Percentiles rank a stretch among this genome's conserved stretches.
Conservation (phyloP, 2,113 vertebrate species). For the Numenius arquata region DNA sequence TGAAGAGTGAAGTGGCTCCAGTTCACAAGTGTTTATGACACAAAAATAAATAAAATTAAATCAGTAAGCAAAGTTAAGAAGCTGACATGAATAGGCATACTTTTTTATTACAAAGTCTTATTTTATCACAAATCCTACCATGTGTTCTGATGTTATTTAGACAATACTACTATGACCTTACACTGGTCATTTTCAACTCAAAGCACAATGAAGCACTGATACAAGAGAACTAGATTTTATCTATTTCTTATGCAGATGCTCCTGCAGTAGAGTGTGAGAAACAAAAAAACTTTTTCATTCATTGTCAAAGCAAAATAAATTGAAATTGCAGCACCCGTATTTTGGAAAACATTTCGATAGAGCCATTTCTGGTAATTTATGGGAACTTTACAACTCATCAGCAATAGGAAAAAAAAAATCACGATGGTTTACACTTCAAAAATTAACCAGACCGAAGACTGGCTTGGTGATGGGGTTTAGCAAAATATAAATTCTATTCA, state of each 20-base stretch:
- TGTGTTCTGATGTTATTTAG: background rate
- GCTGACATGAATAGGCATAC: background rate
- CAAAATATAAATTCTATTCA: background rate
- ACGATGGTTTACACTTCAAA: background rate
- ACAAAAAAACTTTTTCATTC: background rate
- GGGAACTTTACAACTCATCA: background rate
- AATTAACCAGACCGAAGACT: background rate
- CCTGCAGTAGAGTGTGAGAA: background rate
- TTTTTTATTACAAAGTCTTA: background rate
- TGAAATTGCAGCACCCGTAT: background rate
- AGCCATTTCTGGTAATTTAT: background rate
- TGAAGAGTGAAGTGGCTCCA: background rate
- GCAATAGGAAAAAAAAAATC: background rate
- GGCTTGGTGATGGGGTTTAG: background rate
- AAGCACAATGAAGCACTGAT: background rate
- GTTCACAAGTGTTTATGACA: background rate
- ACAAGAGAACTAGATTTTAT: background rate
- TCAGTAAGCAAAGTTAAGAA: background rate
- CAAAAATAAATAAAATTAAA: background rate
- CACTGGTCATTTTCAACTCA: background rate
- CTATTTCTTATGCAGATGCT: background rate
- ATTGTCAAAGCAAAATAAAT: background rate
- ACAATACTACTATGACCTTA: background rate
- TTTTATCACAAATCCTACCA: background rate
- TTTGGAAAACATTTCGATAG: background rate